A percentile compares a stretch with the other conserved stretches of the same genome.
These are phyloP conservation scores for Lithobates pipiens DNA, from an alignment of 2,797 vertebrate species.

Conservation along the genomic window DNA sequence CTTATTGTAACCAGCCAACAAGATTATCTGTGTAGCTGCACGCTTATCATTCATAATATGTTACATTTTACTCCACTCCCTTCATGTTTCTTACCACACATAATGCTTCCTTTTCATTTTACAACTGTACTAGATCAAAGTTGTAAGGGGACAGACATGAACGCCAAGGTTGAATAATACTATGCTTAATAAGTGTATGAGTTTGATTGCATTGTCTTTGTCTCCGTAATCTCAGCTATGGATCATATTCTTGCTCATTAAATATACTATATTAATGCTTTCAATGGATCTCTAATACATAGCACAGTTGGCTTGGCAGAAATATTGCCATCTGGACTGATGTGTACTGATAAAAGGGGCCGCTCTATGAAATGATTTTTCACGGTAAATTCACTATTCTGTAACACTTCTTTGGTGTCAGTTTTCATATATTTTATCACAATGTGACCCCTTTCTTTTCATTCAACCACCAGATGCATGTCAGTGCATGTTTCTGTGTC, in stretches of 20 bases:
- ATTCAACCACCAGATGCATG: conserved; percentile 39
- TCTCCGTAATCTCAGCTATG: conserved; percentile 19
- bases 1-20: conserved; percentile 47
- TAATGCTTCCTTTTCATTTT: conserved; percentile 50
- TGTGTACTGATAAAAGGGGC: conserved; percentile 31
- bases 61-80: conserved; percentile 62
- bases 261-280: not conserved
- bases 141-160: conserved; percentile 24
- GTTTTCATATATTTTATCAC: conserved; percentile 41
- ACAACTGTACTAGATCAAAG: conserved; percentile 56
- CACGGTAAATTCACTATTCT: conserved; percentile 23
- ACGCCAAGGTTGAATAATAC: conserved; percentile 41
- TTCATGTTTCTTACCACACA: conserved; percentile 43
- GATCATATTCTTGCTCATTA: not conserved
- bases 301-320: not conserved
- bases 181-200: conserved; percentile 5
- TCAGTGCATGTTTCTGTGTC: conserved; percentile 21
- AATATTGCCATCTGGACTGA: conserved; percentile 30
- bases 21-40: conserved; percentile 45
- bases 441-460: conserved; percentile 29
- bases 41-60: conserved; percentile 61
- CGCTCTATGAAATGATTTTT: conserved; percentile 39
- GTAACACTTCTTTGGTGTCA: conserved; percentile 36
- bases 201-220: conserved; percentile 47
- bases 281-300: not conserved